Conservation (phyloP, 2,888 invertebrate species). For the Sturmia bella region DNA sequence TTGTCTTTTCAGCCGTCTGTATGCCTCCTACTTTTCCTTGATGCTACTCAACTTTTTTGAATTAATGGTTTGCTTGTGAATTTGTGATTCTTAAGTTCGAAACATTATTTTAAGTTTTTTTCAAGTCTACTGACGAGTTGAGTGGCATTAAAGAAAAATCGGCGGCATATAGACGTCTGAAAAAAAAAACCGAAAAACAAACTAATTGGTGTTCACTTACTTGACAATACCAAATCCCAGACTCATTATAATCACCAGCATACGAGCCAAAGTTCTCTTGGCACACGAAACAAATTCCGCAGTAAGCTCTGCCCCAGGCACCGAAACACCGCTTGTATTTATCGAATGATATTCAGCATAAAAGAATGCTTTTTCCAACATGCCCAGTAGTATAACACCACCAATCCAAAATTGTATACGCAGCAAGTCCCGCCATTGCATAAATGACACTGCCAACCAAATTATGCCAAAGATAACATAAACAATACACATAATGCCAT, state of each 20-base stretch:
- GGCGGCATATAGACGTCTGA: no score
- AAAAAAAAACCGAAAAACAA: no score
- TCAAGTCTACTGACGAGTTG: no score
- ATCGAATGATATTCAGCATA: slow-evolving; percentile 93
- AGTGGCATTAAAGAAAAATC: no score
- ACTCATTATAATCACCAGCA: slow-evolving; percentile 96
- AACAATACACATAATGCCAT: slow-evolving; percentile 93
- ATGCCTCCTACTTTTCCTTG: no score
- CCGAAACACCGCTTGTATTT: slow-evolving; percentile 86
- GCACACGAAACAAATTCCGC: slow-evolving; percentile 96
- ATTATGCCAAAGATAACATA: slow-evolving; percentile 91
- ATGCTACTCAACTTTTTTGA: no score
- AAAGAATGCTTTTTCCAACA: slow-evolving; percentile 94
- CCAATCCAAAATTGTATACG: slow-evolving; percentile 98
- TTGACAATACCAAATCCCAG: slow-evolving; percentile 98
- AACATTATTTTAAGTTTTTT: no score
- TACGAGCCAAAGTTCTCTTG: slow-evolving; percentile 94
- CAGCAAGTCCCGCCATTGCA: slow-evolving; percentile 94
- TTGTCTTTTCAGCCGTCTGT: no score
- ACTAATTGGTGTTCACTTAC: no score
- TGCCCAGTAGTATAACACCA: slow-evolving; percentile 92
- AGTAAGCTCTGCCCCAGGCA: slow-evolving; percentile 88
- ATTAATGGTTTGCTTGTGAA: no score
- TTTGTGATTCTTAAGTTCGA: no score
- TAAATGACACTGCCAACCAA: slow-evolving; percentile 92